Conservation (phyloP, 2,797 vertebrate genomes). For the Triplophysa bombifrons region DNA sequence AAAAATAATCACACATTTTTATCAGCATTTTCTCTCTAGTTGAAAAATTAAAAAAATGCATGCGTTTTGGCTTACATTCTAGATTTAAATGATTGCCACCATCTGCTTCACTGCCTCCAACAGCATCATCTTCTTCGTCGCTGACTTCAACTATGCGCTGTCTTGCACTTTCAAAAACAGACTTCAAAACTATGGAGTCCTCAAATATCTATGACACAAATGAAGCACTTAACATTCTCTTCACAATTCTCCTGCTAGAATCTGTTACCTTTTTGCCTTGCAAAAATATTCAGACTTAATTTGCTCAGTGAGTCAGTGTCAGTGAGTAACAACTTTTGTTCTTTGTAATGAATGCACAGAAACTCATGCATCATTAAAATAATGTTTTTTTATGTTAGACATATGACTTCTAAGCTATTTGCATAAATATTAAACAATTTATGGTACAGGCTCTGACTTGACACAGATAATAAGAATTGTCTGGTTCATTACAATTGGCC, state of each 20-base stretch:
- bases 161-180: conserved; percentile 95
- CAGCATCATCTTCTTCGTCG: conserved; percentile 83
- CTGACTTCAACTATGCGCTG: conserved; percentile 87
- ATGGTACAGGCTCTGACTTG: neutral
- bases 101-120: conserved; percentile 83
- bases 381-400: neutral
- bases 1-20: no score
- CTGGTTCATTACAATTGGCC: neutral
- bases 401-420: neutral
- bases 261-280: neutral
- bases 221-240: conserved; percentile 25
- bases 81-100: conserved; percentile 47
- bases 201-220: conserved; percentile 87
- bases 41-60: neutral
- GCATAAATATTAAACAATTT: neutral
- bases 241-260: conserved; percentile 15
- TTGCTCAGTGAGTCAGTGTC: neutral
- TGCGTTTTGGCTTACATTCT: conserved; percentile 43
- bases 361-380: neutral
- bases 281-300: conserved; percentile 4
- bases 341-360: neutral
- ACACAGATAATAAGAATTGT: neutral
- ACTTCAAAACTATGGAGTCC: conserved; percentile 97
- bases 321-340: neutral
- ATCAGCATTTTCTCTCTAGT: no score